Evolutionary conservation across 2,113 vertebrate species (phyloP), one percentile per base, ranked within the genome.

Genomic region (Vanacampus margaritifer): DNA sequence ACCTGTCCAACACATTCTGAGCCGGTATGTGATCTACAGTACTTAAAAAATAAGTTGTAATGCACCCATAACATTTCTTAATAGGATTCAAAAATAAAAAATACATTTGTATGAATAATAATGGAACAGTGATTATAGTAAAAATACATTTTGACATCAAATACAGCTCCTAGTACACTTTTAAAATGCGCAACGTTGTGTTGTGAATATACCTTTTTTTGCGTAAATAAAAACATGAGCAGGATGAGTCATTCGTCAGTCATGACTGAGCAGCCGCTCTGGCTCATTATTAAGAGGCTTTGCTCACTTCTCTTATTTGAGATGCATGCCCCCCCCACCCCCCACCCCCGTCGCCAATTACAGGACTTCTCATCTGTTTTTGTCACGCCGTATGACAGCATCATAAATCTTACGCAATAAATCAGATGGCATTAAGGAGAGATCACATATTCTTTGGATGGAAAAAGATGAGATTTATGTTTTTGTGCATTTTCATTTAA

Each of bases 321-420:
- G 60, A 26, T 43, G 23, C 60, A 62, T 61, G 53, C 24, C n/a
- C n/a, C n/a, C n/a, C n/a, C n/a, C n/a, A n/a, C n/a, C n/a, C n/a
- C n/a, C n/a, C n/a, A n/a, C n/a, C n/a, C n/a, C n/a, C n/a, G n/a
- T n/a, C 19, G 32, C 32, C 45, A 23, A 32, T 64, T 37, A 6
- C 17, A 11, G 51, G 19, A 48, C 5, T 48, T n/a, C 26, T 64
- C 12, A 17, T 39, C 11, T 50, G 41, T 62, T 45, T 62, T 50
- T 60, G 26, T 35, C 45, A 50, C 45, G 8, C 46, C 1, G 26
- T 50, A 19, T 50, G 45, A 23, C 63, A 48, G 46, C 23, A 3
- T 10, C 46, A 35, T 50, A 65, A 46, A 65, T 48, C 45, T 65
- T n/a, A 50, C 14, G 32, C 36, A 50, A 65, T 65, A 51, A 1